Conservation (phyloP, 2,113 vertebrate genomes). For the Probosciger aterrimus region DNA sequence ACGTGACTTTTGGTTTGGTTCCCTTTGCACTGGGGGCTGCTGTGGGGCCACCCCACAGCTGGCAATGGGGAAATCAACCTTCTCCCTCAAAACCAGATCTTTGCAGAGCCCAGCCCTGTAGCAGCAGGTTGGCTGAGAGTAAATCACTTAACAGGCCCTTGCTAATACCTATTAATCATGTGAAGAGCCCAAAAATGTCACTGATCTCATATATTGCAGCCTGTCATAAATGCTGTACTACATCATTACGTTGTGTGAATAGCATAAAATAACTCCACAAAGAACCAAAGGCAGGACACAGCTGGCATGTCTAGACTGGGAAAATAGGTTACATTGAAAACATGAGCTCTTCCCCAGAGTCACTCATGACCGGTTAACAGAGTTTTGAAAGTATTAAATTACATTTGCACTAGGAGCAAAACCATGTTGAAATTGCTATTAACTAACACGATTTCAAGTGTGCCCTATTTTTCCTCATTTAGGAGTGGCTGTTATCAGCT, state of each 20-base stretch:
- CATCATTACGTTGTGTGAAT: not conserved
- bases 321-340: not conserved
- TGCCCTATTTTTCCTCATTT: not conserved
- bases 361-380: not conserved
- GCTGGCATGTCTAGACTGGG: constrained; percentile 17
- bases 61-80: not conserved
- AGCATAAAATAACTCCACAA: not conserved
- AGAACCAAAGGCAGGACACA: constrained; percentile 8
- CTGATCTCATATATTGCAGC: not conserved
- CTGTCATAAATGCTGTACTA: not conserved
- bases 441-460: not conserved
- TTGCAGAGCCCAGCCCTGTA: not conserved
- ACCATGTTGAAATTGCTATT: not conserved
- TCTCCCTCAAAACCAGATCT: not conserved
- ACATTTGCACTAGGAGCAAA: not conserved
- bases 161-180: constrained; percentile 1
- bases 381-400: not conserved
- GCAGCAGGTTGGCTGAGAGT: not conserved
- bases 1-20: not conserved
- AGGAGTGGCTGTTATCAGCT: not conserved
- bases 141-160: not conserved
- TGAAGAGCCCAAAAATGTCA: not conserved
- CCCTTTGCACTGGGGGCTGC: not conserved
- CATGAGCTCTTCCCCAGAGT: constrained; percentile 2
- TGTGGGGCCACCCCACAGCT: too few species aligned